Percentiles rank a stretch among this genome's conserved stretches.
These are phyloP conservation scores for Martes martes DNA, from an alignment of 2,113 vertebrate species.

Conservation along the genomic window DNA sequence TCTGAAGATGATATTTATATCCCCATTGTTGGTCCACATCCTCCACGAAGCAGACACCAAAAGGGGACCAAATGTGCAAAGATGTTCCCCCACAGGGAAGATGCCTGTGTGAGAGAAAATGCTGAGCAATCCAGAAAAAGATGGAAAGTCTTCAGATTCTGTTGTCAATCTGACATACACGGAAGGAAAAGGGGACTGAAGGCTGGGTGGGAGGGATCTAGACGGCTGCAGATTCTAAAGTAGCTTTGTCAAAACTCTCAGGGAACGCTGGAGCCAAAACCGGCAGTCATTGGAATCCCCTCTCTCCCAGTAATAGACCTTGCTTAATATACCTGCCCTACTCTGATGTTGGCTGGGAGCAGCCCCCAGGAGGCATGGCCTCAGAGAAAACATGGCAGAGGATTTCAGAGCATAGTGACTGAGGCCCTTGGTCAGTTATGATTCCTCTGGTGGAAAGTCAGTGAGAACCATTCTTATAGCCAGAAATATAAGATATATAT, in stretches of 20 bases:
- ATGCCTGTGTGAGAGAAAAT: neutral
- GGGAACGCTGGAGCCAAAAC: neutral
- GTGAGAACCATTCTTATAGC: neutral
- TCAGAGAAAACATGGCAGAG: neutral
- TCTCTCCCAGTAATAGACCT: neutral
- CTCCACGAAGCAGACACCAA: neutral
- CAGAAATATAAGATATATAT: neutral
- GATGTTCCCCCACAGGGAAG: neutral
- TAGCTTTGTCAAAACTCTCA: neutral
- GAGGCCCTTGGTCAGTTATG: neutral
- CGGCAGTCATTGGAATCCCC: rapidly evolving
- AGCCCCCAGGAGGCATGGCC: no score
- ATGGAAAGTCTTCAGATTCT: neutral
- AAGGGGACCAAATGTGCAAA: neutral
- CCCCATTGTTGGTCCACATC: neutral
- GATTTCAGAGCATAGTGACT: neutral
- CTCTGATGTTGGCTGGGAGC: neutral
- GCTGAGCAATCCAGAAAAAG: neutral
- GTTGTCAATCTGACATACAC: no score
- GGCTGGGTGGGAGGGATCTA: neutral
- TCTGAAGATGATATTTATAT: neutral
- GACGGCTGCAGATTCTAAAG: neutral
- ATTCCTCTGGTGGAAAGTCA: neutral
- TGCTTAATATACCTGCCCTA: neutral
- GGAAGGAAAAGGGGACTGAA: neutral